Evolutionary conservation across 2,113 vertebrate species (phyloP).

Genomic region (Mesoclemmys tuberculata): DNA sequence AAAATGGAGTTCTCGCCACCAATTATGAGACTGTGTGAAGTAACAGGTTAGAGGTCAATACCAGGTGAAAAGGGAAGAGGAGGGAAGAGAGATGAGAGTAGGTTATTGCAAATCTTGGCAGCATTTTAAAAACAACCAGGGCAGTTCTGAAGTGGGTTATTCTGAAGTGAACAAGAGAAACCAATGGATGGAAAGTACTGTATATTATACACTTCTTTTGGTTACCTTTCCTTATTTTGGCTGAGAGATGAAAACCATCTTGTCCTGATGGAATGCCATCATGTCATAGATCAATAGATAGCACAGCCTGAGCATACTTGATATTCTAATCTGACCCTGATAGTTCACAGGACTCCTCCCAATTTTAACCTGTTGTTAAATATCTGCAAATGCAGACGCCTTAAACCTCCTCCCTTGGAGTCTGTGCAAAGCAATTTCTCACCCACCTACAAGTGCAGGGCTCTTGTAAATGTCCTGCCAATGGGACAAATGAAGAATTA

Average conservation of each 20-base stretch:
- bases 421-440: conserved; percentile 27
- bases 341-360: conserved; percentile 37
- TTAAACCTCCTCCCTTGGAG: conserved; percentile 28
- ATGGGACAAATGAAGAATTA: conserved; percentile 62
- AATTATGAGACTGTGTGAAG: background rate
- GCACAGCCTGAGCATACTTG: conserved; percentile 28
- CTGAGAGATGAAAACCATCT: background rate
- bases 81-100: background rate
- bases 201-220: background rate
- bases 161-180: background rate
- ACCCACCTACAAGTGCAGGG: background rate
- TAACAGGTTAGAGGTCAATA: background rate
- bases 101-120: background rate
- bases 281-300: conserved; percentile 3
- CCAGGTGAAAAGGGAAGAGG: background rate
- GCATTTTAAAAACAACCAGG: background rate
- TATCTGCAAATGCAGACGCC: conserved; percentile 28
- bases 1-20: conserved; percentile 15
- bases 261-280: accelerated
- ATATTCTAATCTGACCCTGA: conserved; percentile 41
- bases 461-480: conserved; percentile 35
- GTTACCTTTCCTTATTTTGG: background rate
- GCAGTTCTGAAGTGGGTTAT: background rate
- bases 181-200: background rate
- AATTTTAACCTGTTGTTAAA: background rate